Evolutionary conservation across 2,797 vertebrate species (phyloP), one percentile per base, ranked within the genome.

Genomic region (Distichodus sexfasciatus): DNA sequence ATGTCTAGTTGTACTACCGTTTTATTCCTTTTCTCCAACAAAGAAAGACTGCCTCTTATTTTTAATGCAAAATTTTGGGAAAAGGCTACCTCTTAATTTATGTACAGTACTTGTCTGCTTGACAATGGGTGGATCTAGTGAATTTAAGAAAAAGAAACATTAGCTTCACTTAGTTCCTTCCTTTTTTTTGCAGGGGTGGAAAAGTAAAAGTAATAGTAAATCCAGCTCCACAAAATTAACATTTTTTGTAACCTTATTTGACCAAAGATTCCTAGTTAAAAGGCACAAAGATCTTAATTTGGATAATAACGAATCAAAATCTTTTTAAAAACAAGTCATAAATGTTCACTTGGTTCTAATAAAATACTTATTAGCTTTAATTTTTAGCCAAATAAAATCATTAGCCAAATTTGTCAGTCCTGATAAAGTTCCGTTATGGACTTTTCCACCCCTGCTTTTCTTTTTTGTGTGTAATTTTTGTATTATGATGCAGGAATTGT

Each of bases 81-180:
- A 86, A 82, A 79, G 85, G 84, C 89, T 92, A 91, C 89, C 90
- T 91, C 89, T 83, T 85, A 77, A 72, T 71, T 83, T 84, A 71
- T 77, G 50, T 74, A 66, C 76, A 85, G 57, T 84, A 80, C 78
- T 71, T 76, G 78, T 71, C 53, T 77, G 66, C 74, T 83, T 82
- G 70, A 73, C 36, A 17, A 65, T 62, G 67, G 81, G 78, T 78
- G 26, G n/a, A 53, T 29, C 14, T 53, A 53, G 50, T 81, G 84
- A 74, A 79, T 65, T 76, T 66, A 70, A 86, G 77, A 81, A 81
- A 50, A 75, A 51, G 76, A 61, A 65, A 75, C 74, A 36, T 66
- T 38, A 78, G 19, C 50, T 40, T 76, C 71, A 72, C 66, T 72
- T 29, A 43, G 53, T 47, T 35, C 58, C n/a, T 19, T n/a, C 62